A percentile compares a stretch with the other conserved stretches of the same genome.
These are phyloP conservation scores for Tribolium freemani DNA, from an alignment of 2,888 invertebrate species.

Conservation along the genomic window DNA sequence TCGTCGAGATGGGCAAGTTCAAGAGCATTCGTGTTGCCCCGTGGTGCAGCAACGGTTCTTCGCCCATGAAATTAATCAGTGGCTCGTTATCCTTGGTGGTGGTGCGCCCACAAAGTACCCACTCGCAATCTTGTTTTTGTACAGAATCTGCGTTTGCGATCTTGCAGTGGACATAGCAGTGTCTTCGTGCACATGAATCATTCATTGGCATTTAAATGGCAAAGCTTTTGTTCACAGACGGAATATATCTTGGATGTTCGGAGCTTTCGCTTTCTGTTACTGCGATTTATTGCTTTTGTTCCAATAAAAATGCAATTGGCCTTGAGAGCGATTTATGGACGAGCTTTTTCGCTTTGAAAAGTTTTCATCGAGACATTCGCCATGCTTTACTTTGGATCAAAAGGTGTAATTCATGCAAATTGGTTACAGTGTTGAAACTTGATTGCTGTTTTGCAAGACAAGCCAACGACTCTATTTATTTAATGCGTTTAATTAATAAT, in stretches of 20 bases:
- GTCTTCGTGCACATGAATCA: constrained; percentile 54
- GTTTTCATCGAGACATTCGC: constrained; percentile 25
- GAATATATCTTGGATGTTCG: constrained; percentile 44
- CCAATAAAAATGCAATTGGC: constrained; percentile 16
- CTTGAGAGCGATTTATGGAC: constrained; percentile 25
- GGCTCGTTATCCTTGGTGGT: constrained; percentile 13
- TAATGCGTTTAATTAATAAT: constrained; percentile 13
- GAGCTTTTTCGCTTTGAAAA: constrained; percentile 1
- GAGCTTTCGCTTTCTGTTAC: constrained; percentile 44
- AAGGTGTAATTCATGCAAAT: constrained; percentile 30
- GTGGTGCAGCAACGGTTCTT: constrained; percentile 15
- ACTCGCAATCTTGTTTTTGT: constrained; percentile 39
- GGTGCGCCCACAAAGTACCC: constrained; percentile 6
- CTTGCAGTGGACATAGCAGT: constrained; percentile 46
- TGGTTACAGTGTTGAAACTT: constrained; percentile 16
- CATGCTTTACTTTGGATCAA: constrained; percentile 13
- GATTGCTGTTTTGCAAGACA: constrained; percentile 14
- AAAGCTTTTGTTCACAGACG: constrained; percentile 49
- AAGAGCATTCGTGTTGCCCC: constrained; percentile 27
- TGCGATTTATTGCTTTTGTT: constrained; percentile 37
- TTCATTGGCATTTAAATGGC: constrained; percentile 56
- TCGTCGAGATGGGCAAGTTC: constrained; percentile 25
- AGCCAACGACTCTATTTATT: constrained; percentile 16
- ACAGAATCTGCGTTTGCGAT: constrained; percentile 46
- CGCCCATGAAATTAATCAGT: not conserved